Base-by-base conservation (phyloP, 2,797 vertebrate species). In the Muraenolepis orangiensis region DNA sequence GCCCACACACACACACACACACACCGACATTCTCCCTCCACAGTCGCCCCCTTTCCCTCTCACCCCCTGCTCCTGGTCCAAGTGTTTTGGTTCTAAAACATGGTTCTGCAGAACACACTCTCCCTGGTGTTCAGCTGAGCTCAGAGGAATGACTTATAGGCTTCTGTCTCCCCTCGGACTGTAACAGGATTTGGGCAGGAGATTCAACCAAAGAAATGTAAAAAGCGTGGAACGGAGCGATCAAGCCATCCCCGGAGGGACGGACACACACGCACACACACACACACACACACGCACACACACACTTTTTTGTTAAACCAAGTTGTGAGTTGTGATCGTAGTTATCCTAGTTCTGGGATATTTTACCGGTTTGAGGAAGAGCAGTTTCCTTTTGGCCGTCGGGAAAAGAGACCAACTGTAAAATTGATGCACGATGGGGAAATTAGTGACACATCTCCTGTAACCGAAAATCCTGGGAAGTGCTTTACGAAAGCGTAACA, bases 1-100 rank as follows among this genome's bases (percentile, higher is more conserved):
- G n/a, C 51, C 18, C 70, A 69, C 76, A 29, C 76, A 32, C 69
- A 23, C 32, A 20, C 13, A 32, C 40, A 51, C 70, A 30, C 26
- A 30, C 26, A 18, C 42, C 42, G 20, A 51, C 42, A 51, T 51
- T 51, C 42, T 51, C 42, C 42, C 69, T 13, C n/a, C 40, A n/a
- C n/a, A n/a, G 12, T 51, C 38, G 4, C 38, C 12, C 38, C 38
- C 32, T 8, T 3, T 34, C 32, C 32, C 32, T 8, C 32, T 34
- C 32, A 12, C 40, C 40, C 40, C 40, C 13, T 42, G 16, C 42
- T 51, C 42, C 42, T 20, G 42, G 16, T 51, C 42, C 42, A 51
- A 51, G 42, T 51, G 42, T 51, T 51, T 51, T 51, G 18, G 42
- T 51, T 51, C 42, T 51, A 18, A 51, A 51, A 51, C 42, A 51